A percentile compares a stretch with the other conserved stretches of the same genome.
These are phyloP conservation scores for Polydrusus cervinus DNA, from an alignment of 2,888 invertebrate species.

Conservation along the genomic window DNA sequence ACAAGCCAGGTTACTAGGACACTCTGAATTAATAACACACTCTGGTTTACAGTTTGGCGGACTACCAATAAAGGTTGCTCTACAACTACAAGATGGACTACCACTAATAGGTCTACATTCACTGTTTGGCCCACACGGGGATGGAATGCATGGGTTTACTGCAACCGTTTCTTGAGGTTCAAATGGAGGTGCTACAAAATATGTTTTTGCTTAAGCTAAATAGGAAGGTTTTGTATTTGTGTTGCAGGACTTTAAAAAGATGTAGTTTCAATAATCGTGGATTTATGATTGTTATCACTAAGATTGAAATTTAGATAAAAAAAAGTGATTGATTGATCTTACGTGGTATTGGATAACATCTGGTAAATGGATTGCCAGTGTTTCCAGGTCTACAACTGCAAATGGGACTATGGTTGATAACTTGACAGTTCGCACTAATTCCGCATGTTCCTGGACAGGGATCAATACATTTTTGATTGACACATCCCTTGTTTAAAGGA, in stretches of 20 bases:
- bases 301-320: not conserved
- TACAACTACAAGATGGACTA: slow-evolving; percentile 78
- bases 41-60: slow-evolving; percentile 83
- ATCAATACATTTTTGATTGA: slow-evolving; percentile 68
- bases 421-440: slow-evolving; percentile 71
- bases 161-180: slow-evolving; percentile 44
- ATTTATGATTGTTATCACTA: not conserved
- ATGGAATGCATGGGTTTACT: slow-evolving; percentile 83
- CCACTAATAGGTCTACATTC: slow-evolving; percentile 79
- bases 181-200: slow-evolving; percentile 52
- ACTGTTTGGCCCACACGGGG: slow-evolving; percentile 84
- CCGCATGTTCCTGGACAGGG: slow-evolving; percentile 75
- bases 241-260: too few species aligned
- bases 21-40: slow-evolving; percentile 83
- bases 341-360: slow-evolving; percentile 70
- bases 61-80: slow-evolving; percentile 78
- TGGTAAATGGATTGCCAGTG: slow-evolving; percentile 84
- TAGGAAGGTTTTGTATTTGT: not conserved
- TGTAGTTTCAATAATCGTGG: too few species aligned
- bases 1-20: slow-evolving; percentile 83
- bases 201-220: slow-evolving; percentile 8
- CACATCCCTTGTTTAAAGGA: slow-evolving; percentile 69
- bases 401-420: slow-evolving; percentile 81
- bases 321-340: slow-evolving; percentile 26
- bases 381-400: slow-evolving; percentile 74